phyloP scores from a whole-genome alignment of 1,140 invertebrate genomes.

The Drosophila setifemur region DNA sequence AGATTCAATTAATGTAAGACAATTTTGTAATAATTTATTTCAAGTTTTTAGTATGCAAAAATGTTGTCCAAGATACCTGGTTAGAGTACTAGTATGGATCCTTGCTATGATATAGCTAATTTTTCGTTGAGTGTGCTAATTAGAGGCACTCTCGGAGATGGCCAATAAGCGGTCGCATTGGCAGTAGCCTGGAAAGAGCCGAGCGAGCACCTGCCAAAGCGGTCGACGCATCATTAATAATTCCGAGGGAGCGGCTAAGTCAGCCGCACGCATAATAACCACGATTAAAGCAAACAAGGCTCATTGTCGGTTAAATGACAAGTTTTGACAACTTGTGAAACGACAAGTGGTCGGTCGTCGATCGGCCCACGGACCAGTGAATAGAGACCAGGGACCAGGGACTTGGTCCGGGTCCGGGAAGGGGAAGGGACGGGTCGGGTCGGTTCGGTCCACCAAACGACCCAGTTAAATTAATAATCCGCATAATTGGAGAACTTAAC shows the following conservation, averaged over 20 bases:
- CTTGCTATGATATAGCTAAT: neutral
- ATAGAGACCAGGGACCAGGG: neutral
- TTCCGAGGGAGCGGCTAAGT: slow-evolving; percentile 48
- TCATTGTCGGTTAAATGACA: slow-evolving; percentile 83
- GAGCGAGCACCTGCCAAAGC: slow-evolving; percentile 65
- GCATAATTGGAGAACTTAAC: slow-evolving; percentile 82
- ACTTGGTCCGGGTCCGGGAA: neutral
- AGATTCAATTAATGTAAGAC: too few relatives aligned
- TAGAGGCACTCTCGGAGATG: slow-evolving; percentile 57
- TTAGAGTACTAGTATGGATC: too few relatives aligned
- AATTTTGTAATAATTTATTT: too few relatives aligned
- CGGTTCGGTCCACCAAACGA: slow-evolving; percentile 18
- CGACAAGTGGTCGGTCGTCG: slow-evolving; percentile 67
- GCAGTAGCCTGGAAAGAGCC: slow-evolving; percentile 31
- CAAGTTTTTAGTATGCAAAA: too few relatives aligned
- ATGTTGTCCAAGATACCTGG: too few relatives aligned
- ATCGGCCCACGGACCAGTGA: slow-evolving; percentile 23
- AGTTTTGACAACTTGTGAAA: slow-evolving; percentile 82
- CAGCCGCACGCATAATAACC: slow-evolving; percentile 76
- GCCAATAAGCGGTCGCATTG: neutral
- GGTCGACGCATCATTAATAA: slow-evolving; percentile 71
- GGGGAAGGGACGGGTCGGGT: neutral
- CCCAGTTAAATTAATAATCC: slow-evolving; percentile 82
- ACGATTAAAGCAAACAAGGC: slow-evolving; percentile 82
- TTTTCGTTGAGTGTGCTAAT: slow-evolving; percentile 47